Conservation (phyloP, 2,888 invertebrate genomes). For the Meghimatium bilineatum region DNA sequence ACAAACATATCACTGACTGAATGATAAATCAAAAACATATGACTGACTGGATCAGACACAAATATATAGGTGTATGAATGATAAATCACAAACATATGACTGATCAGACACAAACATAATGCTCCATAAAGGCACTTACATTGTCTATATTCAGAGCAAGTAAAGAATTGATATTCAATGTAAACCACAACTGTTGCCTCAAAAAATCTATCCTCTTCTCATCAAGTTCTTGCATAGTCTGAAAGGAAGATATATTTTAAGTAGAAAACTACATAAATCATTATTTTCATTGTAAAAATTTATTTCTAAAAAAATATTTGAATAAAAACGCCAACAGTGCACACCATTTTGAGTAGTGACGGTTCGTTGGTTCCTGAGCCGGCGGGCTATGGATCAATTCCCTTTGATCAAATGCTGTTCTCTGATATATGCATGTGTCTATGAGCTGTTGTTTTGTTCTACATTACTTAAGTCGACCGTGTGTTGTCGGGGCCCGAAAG, state of each 20-base stretch:
- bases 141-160: conserved; percentile 35
- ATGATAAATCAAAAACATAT: too few relatives aligned
- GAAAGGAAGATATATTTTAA: neutral
- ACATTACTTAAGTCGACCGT: too few relatives aligned
- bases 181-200: conserved; percentile 27
- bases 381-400: too few relatives aligned
- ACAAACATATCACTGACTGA: too few relatives aligned
- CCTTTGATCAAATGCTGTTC: too few relatives aligned
- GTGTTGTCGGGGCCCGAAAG: too few relatives aligned
- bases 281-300: neutral
- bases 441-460: too few relatives aligned
- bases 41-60: too few relatives aligned
- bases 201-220: conserved; percentile 31
- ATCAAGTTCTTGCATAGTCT: conserved; percentile 34
- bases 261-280: neutral
- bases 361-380: too few relatives aligned
- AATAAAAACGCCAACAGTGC: too few relatives aligned
- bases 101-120: neutral
- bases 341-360: neutral
- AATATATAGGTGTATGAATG: neutral
- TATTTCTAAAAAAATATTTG: too few relatives aligned
- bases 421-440: too few relatives aligned
- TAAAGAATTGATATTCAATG: conserved; percentile 13
- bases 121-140: neutral
- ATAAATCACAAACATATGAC: neutral